Evolutionary conservation across 1,140 invertebrate genomes (phyloP).

Genomic region (Zophobas atratus): DNA sequence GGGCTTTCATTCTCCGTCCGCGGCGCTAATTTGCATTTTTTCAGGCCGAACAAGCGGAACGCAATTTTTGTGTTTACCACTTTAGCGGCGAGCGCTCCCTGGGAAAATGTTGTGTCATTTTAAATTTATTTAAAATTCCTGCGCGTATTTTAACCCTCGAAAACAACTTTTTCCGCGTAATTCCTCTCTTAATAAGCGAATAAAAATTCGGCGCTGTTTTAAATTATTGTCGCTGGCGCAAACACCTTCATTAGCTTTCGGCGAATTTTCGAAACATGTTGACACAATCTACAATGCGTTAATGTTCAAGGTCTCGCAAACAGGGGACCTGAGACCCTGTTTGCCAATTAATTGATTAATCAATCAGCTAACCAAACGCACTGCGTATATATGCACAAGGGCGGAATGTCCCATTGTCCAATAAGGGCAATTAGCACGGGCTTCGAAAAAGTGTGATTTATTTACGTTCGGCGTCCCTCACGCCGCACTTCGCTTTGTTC

Average conservation of each 20-base stretch:
- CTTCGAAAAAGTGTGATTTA: too few relatives aligned
- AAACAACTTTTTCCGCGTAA: background rate
- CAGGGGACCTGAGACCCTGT: background rate
- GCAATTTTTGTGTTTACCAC: constrained; percentile 4
- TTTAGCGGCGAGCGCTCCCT: background rate
- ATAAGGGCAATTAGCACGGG: background rate
- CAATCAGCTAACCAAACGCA: constrained; percentile 5
- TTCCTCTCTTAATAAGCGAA: background rate
- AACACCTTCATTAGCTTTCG: background rate
- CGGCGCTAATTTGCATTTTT: background rate
- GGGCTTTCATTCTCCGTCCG: background rate
- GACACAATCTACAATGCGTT: background rate
- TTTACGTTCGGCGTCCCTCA: too few relatives aligned
- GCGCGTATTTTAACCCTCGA: background rate
- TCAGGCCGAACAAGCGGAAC: background rate
- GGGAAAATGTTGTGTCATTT: constrained; percentile 6
- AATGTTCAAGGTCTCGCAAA: background rate
- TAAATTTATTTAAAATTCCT: constrained; percentile 9
- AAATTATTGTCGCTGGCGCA: background rate
- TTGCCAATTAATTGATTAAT: constrained; percentile 35
- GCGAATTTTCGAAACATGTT: background rate
- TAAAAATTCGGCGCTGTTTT: background rate
- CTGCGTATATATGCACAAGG: background rate
- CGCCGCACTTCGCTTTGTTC: too few relatives aligned
- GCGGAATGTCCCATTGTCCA: background rate